Evolutionary conservation across 1,140 invertebrate species (phyloP).

Genomic region (Neodiprion virginianus): DNA sequence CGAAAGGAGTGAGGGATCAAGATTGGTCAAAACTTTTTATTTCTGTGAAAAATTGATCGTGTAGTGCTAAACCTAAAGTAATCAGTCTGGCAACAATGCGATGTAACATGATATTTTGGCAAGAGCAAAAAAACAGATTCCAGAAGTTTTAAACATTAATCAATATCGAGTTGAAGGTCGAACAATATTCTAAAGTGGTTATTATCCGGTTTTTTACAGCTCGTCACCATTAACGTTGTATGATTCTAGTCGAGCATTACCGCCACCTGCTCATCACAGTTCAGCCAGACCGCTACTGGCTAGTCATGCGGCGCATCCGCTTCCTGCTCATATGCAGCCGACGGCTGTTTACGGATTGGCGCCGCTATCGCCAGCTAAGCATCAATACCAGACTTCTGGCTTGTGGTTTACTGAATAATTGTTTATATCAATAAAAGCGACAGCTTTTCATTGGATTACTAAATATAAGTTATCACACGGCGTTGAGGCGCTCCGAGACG

Average conservation of each 20-base stretch:
- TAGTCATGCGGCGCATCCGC: constrained; percentile 76
- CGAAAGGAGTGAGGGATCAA: too few species aligned
- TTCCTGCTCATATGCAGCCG: constrained; percentile 85
- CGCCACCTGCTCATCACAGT: constrained; percentile 86
- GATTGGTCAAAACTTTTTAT: too few species aligned
- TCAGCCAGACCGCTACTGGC: constrained; percentile 80
- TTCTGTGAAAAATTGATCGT: too few species aligned
- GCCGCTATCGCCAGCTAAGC: constrained; percentile 77
- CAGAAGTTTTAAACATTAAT: too few species aligned
- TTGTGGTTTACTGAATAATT: constrained; percentile 79
- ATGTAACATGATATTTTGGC: too few species aligned
- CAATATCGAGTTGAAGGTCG: not conserved
- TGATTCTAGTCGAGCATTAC: constrained; percentile 73
- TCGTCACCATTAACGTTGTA: constrained; percentile 62
- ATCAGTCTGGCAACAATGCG: too few species aligned
- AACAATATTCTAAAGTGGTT: constrained; percentile 41
- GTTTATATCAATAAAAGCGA: too few species aligned
- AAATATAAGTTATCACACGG: too few species aligned
- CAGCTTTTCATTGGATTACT: too few species aligned
- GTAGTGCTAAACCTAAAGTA: too few species aligned
- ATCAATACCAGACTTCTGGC: constrained; percentile 74
- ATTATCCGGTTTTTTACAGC: constrained; percentile 57
- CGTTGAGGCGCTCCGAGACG: too few species aligned
- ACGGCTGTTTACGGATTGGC: constrained; percentile 73
- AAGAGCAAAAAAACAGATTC: too few species aligned